These are phyloP conservation scores for Xanthia togata DNA, from an alignment of 2,888 invertebrate genomes.

Conservation along the genomic window DNA sequence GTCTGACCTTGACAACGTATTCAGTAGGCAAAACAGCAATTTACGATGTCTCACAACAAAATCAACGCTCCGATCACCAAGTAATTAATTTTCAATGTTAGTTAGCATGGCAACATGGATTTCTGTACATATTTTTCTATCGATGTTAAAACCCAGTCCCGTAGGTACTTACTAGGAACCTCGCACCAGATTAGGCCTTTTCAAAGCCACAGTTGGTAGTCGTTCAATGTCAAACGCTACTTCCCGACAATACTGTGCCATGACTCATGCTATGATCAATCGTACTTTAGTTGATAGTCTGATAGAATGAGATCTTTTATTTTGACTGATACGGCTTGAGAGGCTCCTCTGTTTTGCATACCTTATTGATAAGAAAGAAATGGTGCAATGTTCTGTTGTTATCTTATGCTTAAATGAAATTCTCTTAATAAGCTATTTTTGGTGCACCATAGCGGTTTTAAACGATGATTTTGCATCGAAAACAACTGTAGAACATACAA, in stretches of 20 bases:
- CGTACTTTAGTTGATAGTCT: slow-evolving; percentile 35
- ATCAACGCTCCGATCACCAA: background rate
- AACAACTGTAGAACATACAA: slow-evolving; percentile 2
- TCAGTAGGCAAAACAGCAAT: slow-evolving; percentile 16
- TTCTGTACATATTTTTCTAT: slow-evolving; percentile 23
- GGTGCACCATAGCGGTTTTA: background rate
- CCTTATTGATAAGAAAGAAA: slow-evolving; percentile 48
- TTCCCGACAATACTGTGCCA: slow-evolving; percentile 55
- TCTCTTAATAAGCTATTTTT: slow-evolving; percentile 10
- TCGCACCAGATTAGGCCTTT: slow-evolving; percentile 60
- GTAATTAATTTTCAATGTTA: slow-evolving; percentile 25
- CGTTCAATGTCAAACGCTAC: slow-evolving; percentile 63
- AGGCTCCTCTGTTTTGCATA: slow-evolving; percentile 22
- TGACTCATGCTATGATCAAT: slow-evolving; percentile 59
- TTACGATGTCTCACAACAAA: slow-evolving; percentile 8
- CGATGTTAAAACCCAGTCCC: slow-evolving; percentile 15
- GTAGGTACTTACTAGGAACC: slow-evolving; percentile 41
- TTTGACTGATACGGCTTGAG: slow-evolving; percentile 39
- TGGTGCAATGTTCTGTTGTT: slow-evolving; percentile 16
- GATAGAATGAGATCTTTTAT: slow-evolving; percentile 56
- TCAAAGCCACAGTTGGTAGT: slow-evolving; percentile 61
- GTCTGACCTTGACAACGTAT: slow-evolving; percentile 30
- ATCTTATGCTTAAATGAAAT: slow-evolving; percentile 9
- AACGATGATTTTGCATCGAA: slow-evolving; percentile 13
- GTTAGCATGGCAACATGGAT: slow-evolving; percentile 27